Evolutionary conservation across 1,140 invertebrate species (phyloP).

Genomic region (Drosophila pachea): DNA sequence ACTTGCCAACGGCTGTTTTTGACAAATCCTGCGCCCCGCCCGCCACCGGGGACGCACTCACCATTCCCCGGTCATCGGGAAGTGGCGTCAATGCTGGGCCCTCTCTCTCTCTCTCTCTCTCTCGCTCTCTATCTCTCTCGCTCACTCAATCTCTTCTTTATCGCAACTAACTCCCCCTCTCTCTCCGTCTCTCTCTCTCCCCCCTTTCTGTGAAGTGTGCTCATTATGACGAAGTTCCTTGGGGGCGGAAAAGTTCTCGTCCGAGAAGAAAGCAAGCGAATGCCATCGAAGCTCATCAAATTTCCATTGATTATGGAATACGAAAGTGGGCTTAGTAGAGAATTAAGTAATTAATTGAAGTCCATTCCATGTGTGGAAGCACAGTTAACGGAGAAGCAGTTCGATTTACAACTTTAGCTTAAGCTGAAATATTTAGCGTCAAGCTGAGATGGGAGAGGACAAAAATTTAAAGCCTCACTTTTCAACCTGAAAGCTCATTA

Average conservation of each 20-base stretch:
- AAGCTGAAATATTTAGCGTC: no score
- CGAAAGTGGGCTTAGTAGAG: constrained; percentile 5
- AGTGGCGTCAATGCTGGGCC: constrained; percentile 55
- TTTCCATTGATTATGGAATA: constrained; percentile 34
- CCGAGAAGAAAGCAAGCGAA: background rate
- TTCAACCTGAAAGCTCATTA: no score
- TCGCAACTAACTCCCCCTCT: background rate
- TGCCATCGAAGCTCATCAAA: constrained; percentile 27
- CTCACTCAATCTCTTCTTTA: background rate
- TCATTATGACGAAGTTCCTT: constrained; percentile 61
- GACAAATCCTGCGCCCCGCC: constrained; percentile 42
- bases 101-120: background rate
- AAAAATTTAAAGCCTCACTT: no score
- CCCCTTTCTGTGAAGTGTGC: constrained; percentile 17
- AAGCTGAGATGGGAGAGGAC: no score
- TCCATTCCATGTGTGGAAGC: no score
- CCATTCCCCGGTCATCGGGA: constrained; percentile 15
- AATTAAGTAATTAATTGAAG: constrained; percentile 20
- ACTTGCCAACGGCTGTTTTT: constrained; percentile 69
- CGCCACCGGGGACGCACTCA: background rate
- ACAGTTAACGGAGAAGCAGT: no score
- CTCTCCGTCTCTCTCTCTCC: background rate
- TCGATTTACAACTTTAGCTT: no score
- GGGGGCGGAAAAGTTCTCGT: constrained; percentile 23
- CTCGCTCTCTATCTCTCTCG: background rate